Evolutionary conservation across 2,797 vertebrate species (phyloP), one percentile per base, ranked within the genome.

Genomic region (Bucorvus abyssinicus): DNA sequence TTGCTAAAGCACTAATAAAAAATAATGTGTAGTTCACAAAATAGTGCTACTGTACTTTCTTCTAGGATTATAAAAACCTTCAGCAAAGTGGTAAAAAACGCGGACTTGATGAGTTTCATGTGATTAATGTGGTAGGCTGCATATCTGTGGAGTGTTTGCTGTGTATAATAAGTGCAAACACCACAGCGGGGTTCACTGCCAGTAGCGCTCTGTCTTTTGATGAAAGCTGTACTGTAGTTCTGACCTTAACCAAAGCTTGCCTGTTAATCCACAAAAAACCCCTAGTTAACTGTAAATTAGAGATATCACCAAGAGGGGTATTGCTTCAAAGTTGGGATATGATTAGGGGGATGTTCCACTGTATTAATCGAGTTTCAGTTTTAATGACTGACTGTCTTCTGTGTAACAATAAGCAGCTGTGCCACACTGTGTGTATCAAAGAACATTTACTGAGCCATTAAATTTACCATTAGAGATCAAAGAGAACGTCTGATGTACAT

Each of bases 401-500:
- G 0, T 90, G 32, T 96, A 96, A 94, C 89, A 81, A 77, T 96
- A 94, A 93, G 71, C 93, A 96, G 94, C 94, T 92, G 69, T 94
- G 68, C 55, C 53, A 69, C 81, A 38, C 88, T 90, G 32, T 45
- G 60, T 68, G 60, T 97, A 96, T 96, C 94, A 96, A 68, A 95
- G 89, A 91, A 56, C 49, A 56, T 84, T 89, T 95, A 90, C 55
- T 90, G 76, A 94, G 67, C 71, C 69, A 91, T 88, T 92, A 96
- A 88, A 96, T 97, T 97, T 93, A 91, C 59, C 45, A 71, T 86
- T 85, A 82, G 69, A 95, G 93, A 97, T 97, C 93, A 97, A 96
- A 97, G 95, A 68, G 55, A 57, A 42, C 12, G 64, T 84, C 83
- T 91, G 70, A 42, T 93, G 34, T 94, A 50, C 77, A 14, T 47